These are phyloP conservation scores for Tachystola acroxantha DNA, from an alignment of 2,888 invertebrate species.

Conservation along the genomic window DNA sequence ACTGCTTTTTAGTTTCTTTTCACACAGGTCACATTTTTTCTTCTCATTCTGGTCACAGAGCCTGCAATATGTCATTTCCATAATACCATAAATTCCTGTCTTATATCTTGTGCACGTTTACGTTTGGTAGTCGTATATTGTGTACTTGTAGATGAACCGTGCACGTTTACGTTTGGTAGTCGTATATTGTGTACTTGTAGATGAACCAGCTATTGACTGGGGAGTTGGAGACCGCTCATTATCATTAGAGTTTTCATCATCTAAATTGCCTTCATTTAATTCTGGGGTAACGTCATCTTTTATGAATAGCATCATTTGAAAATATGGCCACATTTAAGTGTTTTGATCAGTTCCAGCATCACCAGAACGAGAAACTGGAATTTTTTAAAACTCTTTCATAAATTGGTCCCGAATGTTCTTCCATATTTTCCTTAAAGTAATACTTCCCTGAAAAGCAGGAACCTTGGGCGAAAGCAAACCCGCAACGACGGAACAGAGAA, in stretches of 20 bases:
- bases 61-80: too few relatives aligned
- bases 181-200: conserved; percentile 10
- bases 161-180: conserved; percentile 10
- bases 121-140: too few relatives aligned
- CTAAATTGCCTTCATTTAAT: conserved; percentile 18
- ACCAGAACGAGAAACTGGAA: conserved; percentile 19
- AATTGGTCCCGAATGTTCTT: conserved; percentile 21
- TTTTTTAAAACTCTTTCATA: conserved; percentile 19
- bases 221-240: conserved; percentile 21
- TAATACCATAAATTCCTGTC: too few relatives aligned
- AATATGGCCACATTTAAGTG: conserved; percentile 20
- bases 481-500: too few relatives aligned
- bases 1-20: too few relatives aligned
- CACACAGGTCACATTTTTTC: too few relatives aligned
- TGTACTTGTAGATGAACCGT: too few relatives aligned
- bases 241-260: conserved; percentile 18
- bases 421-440: conserved; percentile 22
- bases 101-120: too few relatives aligned
- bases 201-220: conserved; percentile 16
- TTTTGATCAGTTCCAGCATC: conserved; percentile 18
- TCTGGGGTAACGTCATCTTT: conserved; percentile 18
- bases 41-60: too few relatives aligned
- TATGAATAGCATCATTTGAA: conserved; percentile 20
- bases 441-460: conserved; percentile 16
- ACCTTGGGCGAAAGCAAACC: too few relatives aligned